A percentile compares a stretch with the other conserved stretches of the same genome.
phyloP scores from a whole-genome alignment of 2,113 vertebrate genomes.

The Malurus cyaneus region DNA sequence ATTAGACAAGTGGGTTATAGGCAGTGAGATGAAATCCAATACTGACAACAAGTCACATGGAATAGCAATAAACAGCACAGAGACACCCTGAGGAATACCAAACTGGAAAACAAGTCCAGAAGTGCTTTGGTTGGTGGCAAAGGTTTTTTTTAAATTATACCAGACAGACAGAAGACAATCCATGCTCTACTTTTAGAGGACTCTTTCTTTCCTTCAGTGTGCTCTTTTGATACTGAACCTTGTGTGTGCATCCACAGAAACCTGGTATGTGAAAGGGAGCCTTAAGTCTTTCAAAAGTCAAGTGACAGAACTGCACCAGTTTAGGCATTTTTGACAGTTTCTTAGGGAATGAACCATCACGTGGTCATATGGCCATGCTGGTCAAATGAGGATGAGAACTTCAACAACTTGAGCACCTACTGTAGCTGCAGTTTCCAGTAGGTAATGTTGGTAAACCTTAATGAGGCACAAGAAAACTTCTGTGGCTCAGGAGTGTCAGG shows the following conservation, averaged over 20 bases:
- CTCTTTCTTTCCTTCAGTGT: background rate
- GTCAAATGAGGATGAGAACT: background rate
- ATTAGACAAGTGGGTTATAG: background rate
- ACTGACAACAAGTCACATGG: conserved; percentile 20
- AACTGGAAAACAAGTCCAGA: background rate
- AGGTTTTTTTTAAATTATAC: background rate
- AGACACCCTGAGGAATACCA: background rate
- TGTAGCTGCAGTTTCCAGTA: background rate
- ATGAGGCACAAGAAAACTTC: background rate
- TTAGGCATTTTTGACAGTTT: background rate
- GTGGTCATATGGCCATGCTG: background rate
- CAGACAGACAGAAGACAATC: background rate
- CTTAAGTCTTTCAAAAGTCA: background rate
- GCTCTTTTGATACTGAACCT: background rate
- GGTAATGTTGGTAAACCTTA: background rate
- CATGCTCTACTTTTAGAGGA: background rate
- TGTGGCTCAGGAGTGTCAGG: background rate
- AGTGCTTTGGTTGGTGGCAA: background rate
- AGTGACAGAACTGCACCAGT: background rate
- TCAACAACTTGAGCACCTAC: background rate
- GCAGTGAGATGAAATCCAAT: background rate
- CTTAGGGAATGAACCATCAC: background rate
- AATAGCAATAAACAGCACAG: background rate
- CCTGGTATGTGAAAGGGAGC: fast-evolving
- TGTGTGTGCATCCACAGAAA: background rate